Conservation (phyloP, 2,888 invertebrate genomes). For the Diloba caeruleocephala region DNA sequence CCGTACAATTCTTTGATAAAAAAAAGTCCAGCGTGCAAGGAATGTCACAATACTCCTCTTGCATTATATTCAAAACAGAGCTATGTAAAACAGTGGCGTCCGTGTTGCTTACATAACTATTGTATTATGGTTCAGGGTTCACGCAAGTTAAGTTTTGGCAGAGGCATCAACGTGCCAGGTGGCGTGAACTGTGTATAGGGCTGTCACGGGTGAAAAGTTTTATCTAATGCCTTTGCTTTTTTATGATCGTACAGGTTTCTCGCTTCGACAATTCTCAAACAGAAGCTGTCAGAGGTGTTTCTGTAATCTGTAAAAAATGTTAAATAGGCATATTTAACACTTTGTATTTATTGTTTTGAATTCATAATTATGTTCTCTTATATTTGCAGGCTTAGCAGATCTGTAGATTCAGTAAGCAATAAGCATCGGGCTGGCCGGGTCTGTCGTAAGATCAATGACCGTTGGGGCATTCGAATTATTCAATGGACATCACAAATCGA, state of each 20-base stretch:
- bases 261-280: slow-evolving; percentile 14
- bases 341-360: too few species aligned
- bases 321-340: too few species aligned
- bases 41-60: slow-evolving; percentile 29
- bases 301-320: too few species aligned
- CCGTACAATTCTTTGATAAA: too few species aligned
- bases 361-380: too few species aligned
- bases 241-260: background rate
- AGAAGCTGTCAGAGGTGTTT: too few species aligned
- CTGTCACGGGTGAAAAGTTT: slow-evolving; percentile 24
- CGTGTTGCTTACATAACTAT: slow-evolving; percentile 40
- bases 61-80: slow-evolving; percentile 22
- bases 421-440: too few species aligned
- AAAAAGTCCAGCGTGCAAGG: slow-evolving; percentile 17
- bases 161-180: slow-evolving; percentile 35
- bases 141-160: slow-evolving; percentile 49
- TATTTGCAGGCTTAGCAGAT: too few species aligned
- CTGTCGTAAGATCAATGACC: too few species aligned
- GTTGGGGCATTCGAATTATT: too few species aligned
- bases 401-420: too few species aligned
- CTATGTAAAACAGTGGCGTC: slow-evolving; percentile 25
- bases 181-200: slow-evolving; percentile 35
- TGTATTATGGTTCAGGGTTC: slow-evolving; percentile 41
- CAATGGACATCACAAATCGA: too few species aligned
- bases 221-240: slow-evolving; percentile 13